Base-by-base conservation (phyloP, 1,140 invertebrate genomes). In the Aplysia californica region DNA sequence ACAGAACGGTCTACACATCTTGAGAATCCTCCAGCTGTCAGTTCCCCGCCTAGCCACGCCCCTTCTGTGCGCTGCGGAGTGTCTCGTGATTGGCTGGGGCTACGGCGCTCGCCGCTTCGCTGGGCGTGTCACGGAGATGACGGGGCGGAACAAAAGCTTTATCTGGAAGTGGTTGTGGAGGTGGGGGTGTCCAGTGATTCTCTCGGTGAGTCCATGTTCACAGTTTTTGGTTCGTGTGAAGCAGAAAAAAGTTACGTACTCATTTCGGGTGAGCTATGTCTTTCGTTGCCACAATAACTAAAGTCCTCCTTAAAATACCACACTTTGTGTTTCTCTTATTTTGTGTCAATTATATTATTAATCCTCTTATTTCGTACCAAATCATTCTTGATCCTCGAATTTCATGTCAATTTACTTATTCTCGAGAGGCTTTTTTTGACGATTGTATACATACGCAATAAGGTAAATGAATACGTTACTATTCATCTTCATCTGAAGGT, bases 41-140 rank as follows among this genome's bases (percentile, higher is more conserved):
- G 75, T 84, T 0, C 64, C 75, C 35, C 79, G 79, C 18, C 64
- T 84, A 59, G 73, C 77, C 26, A 77, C 82, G 55, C 84, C 81
- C 21, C 29, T 83, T 0, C 73, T 87, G n/a, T 80, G 78, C 26
- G 35, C 84, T 26, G 55, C 79, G 15, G 83, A 87, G 75, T 84
- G 81, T 66, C 31, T 85, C 29, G 64, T 81, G 0, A 59, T 86
- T 10, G 84, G 82, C 73, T 87, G 85, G 82, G 58, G 85, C 56
- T 87, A 86, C 77, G 85, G 86, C 3, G 84, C 82, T 3, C 79
- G 80, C 29, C 81, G 86, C 26, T 88, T 90, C 72, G 73, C 87
- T 20, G 81, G 86, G 50, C 85, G 90, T 58, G 80, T 88, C 29
- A 78, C 82, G 1, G 84, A 86, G 56, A 88, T 88, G 87, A 87